Evolutionary conservation across 1,140 invertebrate genomes (phyloP).

Genomic region (Camponotus floridanus): DNA sequence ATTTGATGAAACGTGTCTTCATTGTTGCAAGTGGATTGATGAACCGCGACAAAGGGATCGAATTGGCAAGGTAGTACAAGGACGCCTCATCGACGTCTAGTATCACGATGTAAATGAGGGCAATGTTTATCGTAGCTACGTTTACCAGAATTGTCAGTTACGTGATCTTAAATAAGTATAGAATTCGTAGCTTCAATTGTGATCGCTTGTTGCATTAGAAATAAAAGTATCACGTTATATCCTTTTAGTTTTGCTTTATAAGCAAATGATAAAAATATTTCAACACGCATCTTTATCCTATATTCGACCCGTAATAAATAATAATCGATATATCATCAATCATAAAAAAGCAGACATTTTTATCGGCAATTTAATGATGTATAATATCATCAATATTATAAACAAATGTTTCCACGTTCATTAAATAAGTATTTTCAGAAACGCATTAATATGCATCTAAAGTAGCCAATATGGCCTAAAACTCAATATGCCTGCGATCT

Average conservation of each 20-base stretch:
- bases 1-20: constrained; percentile 31
- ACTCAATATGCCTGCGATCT: too few relatives aligned
- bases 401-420: background rate
- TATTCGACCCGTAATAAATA: background rate
- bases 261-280: background rate
- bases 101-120: constrained; percentile 71
- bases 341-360: background rate
- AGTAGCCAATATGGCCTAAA: too few relatives aligned
- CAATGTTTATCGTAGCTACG: constrained; percentile 15
- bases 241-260: background rate
- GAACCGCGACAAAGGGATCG: constrained; percentile 32
- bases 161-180: constrained; percentile 44
- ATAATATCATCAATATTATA: background rate
- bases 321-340: background rate
- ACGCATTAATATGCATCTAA: background rate
- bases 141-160: constrained; percentile 46
- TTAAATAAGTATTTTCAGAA: background rate
- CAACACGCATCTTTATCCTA: background rate
- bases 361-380: background rate
- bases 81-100: constrained; percentile 33
- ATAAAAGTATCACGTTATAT: background rate
- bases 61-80: constrained; percentile 36
- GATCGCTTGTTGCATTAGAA: background rate
- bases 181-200: constrained; percentile 15
- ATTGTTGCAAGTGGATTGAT: constrained; percentile 32